Percentiles rank a stretch among this genome's conserved stretches.
phyloP scores from a whole-genome alignment of 2,797 vertebrate genomes.

The Pangasius macronema region DNA sequence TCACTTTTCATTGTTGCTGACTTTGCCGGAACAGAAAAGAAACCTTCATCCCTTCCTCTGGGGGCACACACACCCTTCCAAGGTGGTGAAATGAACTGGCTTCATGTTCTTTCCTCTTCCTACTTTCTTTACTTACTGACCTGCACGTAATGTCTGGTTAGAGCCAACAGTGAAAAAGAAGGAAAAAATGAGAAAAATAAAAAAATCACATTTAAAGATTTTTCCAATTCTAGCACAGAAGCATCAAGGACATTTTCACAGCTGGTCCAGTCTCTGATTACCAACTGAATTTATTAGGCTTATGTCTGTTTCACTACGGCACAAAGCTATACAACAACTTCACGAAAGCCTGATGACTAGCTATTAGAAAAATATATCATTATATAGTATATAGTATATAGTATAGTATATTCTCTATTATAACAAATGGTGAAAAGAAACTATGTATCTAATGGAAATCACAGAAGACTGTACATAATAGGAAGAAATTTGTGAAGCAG shows the following conservation, averaged over 20 bases:
- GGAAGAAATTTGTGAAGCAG: neutral
- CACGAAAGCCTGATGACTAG: neutral
- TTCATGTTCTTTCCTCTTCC: neutral
- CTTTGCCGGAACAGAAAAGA: slow-evolving; percentile 39
- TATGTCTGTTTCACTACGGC: neutral
- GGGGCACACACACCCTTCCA: slow-evolving; percentile 19
- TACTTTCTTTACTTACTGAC: slow-evolving; percentile 12
- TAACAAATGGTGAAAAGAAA: neutral
- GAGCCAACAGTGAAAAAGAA: neutral
- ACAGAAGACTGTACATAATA: neutral
- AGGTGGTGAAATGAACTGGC: slow-evolving; percentile 11
- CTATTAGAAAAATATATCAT: neutral
- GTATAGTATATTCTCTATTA: neutral
- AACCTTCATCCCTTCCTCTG: slow-evolving; percentile 32
- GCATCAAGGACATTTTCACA: neutral
- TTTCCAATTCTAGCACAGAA: neutral
- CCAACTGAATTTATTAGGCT: neutral
- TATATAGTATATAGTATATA: neutral
- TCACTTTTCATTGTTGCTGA: slow-evolving; percentile 2
- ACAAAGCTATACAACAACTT: neutral
- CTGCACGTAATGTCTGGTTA: neutral
- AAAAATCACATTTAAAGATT: neutral
- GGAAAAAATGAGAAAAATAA: too few relatives aligned
- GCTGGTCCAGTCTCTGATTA: neutral
- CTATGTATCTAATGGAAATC: neutral